Conservation (phyloP, 2,797 vertebrate species). For the Thripadectes ignobilis region DNA sequence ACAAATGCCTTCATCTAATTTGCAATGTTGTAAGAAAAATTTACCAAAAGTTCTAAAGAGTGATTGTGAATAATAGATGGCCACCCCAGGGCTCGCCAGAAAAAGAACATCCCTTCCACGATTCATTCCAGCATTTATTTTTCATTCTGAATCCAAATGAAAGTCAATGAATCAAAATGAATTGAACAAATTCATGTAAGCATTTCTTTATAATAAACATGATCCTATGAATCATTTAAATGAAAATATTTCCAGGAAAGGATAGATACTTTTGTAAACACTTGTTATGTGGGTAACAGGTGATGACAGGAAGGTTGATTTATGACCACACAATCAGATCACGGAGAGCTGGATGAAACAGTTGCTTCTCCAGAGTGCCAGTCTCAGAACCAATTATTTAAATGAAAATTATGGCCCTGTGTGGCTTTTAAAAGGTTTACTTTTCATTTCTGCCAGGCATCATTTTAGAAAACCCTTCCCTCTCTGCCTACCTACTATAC, state of each 20-base stretch:
- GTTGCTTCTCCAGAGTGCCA: not conserved
- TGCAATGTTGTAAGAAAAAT: not conserved
- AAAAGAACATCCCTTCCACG: not conserved
- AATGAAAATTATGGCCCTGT: not conserved
- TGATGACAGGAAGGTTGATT: not conserved
- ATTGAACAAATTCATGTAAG: not conserved
- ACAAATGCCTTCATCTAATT: not conserved
- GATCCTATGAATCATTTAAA: conserved; percentile 20
- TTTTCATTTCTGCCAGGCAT: not conserved
- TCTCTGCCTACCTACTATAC: not conserved
- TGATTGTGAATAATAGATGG: not conserved
- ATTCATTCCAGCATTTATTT: not conserved
- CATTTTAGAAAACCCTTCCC: not conserved
- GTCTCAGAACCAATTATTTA: not conserved
- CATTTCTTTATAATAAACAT: not conserved
- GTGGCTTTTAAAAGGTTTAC: not conserved
- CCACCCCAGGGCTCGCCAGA: not conserved
- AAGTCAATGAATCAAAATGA: conserved; percentile 11
- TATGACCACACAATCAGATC: not conserved
- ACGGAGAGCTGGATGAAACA: not conserved
- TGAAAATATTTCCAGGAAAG: conserved; percentile 9
- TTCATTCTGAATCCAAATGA: not conserved
- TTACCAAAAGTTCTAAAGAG: not conserved
- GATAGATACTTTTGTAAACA: not conserved
- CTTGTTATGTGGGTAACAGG: not conserved